Conservation (phyloP, 2,797 vertebrate species). For the Danio aesculapii region DNA sequence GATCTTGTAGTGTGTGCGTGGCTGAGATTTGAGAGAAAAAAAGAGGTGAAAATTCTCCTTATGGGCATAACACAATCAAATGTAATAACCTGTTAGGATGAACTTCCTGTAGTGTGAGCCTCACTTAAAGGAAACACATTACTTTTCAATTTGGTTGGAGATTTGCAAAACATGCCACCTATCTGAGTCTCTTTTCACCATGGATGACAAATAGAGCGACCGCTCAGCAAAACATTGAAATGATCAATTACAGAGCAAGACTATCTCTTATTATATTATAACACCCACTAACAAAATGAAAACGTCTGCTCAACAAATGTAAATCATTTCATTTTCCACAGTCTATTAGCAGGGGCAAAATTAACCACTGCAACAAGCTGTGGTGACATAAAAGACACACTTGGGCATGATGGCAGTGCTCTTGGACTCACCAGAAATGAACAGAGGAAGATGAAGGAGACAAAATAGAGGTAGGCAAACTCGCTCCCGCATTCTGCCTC, state of each 20-base stretch:
- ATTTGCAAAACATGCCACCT: neutral
- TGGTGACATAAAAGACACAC: neutral
- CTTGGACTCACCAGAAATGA: slow-evolving; percentile 90
- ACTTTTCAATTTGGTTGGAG: neutral
- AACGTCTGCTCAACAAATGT: neutral
- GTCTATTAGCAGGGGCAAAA: neutral
- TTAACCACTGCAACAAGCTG: neutral
- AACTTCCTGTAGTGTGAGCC: too few species aligned
- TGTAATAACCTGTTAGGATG: too few species aligned
- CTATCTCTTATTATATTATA: neutral
- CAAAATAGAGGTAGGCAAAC: slow-evolving; percentile 96
- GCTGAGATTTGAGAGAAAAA: too few species aligned
- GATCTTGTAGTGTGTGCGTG: too few species aligned
- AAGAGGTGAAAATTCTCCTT: too few species aligned
- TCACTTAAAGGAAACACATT: neutral
- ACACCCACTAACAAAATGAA: neutral
- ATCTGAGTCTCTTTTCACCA: slow-evolving; percentile 10
- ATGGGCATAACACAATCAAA: too few species aligned
- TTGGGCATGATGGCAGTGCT: neutral
- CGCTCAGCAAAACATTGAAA: slow-evolving; percentile 8
- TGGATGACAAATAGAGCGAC: neutral
- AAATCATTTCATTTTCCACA: neutral
- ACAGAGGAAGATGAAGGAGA: slow-evolving; percentile 98
- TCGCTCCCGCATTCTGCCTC: slow-evolving; percentile 91
- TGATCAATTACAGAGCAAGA: neutral